Evolutionary conservation across 2,113 vertebrate species (phyloP).

Genomic region (Heliornis fulica): DNA sequence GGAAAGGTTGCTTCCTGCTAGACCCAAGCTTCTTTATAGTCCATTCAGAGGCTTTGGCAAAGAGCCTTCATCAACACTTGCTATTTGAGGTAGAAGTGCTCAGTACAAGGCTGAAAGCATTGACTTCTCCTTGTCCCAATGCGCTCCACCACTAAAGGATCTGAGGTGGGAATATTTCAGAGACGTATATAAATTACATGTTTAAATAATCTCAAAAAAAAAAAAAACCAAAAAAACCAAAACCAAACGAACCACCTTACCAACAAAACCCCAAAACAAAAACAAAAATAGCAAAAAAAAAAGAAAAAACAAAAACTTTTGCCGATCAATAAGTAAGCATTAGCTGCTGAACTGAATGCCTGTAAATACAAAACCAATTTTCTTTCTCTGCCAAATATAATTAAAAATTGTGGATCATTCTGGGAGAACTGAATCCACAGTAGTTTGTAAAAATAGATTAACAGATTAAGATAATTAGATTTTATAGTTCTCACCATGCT

Average conservation of each 20-base stretch:
- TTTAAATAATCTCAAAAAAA: background rate
- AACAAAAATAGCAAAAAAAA: background rate
- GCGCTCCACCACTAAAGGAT: background rate
- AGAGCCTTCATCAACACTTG: background rate
- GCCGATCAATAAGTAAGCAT: background rate
- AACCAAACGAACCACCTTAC: too few species aligned
- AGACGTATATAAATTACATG: background rate
- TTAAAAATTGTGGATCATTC: constrained; percentile 14
- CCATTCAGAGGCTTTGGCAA: background rate
- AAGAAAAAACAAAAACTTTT: background rate
- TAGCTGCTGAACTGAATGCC: background rate
- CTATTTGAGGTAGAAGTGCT: background rate
- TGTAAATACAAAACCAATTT: constrained; percentile 28
- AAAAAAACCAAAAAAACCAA: background rate
- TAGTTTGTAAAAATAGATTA: background rate
- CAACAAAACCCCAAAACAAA: too few species aligned
- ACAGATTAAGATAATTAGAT: background rate
- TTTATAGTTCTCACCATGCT: background rate
- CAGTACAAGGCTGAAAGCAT: background rate
- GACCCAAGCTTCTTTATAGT: background rate
- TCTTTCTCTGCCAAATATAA: constrained; percentile 1
- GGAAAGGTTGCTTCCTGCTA: background rate
- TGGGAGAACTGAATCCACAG: background rate
- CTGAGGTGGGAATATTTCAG: background rate
- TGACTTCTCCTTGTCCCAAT: background rate